Percentiles rank a stretch among this genome's conserved stretches.
Evolutionary conservation across 1,140 invertebrate species (phyloP).

Genomic region (Leptinotarsa defecta): DNA sequence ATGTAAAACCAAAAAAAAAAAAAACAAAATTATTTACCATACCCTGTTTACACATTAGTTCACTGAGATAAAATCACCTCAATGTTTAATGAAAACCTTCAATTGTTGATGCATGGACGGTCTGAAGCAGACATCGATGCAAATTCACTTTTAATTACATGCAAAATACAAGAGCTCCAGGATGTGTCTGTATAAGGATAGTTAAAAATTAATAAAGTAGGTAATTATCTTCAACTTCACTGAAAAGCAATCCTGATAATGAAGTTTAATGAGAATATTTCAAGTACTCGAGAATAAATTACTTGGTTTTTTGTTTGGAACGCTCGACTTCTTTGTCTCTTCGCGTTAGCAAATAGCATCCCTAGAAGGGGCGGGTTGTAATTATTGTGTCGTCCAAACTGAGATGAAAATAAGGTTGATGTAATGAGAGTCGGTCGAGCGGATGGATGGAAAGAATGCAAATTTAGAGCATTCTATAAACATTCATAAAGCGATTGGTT

Average conservation of each 20-base stretch:
- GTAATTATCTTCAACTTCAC: constrained; percentile 17
- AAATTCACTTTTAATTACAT: neutral
- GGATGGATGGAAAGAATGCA: no score
- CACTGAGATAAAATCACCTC: neutral
- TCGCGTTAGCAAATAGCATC: no score
- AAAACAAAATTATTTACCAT: no score
- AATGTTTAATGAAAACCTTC: neutral
- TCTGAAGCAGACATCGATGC: neutral
- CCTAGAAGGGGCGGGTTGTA: no score
- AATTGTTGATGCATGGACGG: neutral
- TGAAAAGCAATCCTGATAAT: constrained; percentile 12
- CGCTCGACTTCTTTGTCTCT: no score
- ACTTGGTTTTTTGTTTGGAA: no score
- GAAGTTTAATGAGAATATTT: constrained; percentile 14
- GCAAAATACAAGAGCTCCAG: constrained; percentile 2
- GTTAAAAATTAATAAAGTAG: constrained; percentile 18
- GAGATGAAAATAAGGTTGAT: no score
- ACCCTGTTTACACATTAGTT: neutral
- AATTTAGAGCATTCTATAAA: no score
- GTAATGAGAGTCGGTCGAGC: no score
- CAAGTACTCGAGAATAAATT: constrained; percentile 5
- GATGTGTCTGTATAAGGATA: constrained; percentile 6
- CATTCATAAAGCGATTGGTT: no score
- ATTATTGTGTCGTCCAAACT: no score
- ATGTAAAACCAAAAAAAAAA: no score